Evolutionary conservation across 92 coral and sea anemone genomes (phyloP).

Genomic region (Bergia sp.): DNA sequence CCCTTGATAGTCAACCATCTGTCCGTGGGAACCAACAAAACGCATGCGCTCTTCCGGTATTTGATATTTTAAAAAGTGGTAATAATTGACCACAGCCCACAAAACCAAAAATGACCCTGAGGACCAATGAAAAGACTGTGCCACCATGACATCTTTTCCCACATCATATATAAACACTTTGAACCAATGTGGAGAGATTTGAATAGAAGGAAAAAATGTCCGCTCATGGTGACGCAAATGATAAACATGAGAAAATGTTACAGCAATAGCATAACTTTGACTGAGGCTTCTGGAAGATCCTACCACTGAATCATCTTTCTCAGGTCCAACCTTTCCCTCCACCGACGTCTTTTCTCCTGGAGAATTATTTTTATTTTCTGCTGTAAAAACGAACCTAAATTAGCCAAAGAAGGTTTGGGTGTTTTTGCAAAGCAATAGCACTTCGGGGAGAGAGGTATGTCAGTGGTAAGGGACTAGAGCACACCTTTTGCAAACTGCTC

Average conservation of each 20-base stretch:
- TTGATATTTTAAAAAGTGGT: neutral
- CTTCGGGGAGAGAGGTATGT: too few species aligned
- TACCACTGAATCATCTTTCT: neutral
- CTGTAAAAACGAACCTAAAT: neutral
- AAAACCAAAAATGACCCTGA: neutral
- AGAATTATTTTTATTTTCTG: neutral
- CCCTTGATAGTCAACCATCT: neutral
- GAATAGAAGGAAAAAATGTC: neutral
- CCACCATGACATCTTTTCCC: neutral
- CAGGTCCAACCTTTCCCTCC: neutral
- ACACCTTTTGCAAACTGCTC: too few species aligned
- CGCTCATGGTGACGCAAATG: neutral
- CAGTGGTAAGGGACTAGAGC: too few species aligned
- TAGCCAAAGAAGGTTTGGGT: neutral
- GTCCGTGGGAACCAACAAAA: constrained; percentile 2
- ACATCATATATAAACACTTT: constrained; percentile 3
- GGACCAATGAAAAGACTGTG: neutral
- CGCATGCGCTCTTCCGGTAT: neutral
- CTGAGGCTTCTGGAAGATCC: neutral
- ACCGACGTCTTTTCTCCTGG: neutral
- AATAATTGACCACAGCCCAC: constrained; percentile 1
- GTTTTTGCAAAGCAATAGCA: too few species aligned
- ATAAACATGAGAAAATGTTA: constrained; percentile 14
- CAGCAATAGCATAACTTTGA: neutral
- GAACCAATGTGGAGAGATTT: neutral